These are phyloP conservation scores for Calameuta pallipes DNA, from an alignment of 2,888 invertebrate species.

Conservation along the genomic window DNA sequence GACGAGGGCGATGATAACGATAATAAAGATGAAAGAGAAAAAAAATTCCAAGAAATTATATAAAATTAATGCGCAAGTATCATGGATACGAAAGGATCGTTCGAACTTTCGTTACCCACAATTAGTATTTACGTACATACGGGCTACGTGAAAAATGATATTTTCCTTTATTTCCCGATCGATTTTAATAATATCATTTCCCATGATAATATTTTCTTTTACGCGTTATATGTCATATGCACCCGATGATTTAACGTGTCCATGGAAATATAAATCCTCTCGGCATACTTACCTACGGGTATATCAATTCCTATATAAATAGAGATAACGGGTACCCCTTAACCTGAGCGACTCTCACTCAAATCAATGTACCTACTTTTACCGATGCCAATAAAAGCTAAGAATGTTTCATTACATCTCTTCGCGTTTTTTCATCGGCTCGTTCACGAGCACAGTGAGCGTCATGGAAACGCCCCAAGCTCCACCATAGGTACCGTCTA, in stretches of 20 bases:
- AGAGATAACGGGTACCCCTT: not conserved
- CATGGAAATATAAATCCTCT: not conserved
- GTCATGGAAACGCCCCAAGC: conserved; percentile 62
- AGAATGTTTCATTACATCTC: conserved; percentile 63
- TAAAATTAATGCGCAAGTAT: not conserved
- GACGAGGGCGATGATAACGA: not conserved
- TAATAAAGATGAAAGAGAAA: not conserved
- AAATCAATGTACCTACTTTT: conserved; percentile 1
- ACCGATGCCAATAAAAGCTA: conserved; percentile 46
- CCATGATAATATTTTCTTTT: not conserved
- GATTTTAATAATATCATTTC: not conserved
- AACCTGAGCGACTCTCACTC: not conserved
- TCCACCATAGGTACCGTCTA: not conserved
- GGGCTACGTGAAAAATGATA: not conserved
- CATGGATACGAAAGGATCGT: not conserved
- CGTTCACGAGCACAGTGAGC: conserved; percentile 32
- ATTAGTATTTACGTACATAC: not conserved
- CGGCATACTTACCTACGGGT: not conserved
- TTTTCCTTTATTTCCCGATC: not conserved
- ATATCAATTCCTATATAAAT: not conserved
- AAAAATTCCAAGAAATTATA: conserved; percentile 55
- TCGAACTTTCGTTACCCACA: not conserved
- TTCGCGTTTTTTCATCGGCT: conserved; percentile 46
- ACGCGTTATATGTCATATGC: not conserved
- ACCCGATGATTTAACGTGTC: not conserved